Conservation (phyloP, 2,888 invertebrate species). For the Machimus rusticus region DNA sequence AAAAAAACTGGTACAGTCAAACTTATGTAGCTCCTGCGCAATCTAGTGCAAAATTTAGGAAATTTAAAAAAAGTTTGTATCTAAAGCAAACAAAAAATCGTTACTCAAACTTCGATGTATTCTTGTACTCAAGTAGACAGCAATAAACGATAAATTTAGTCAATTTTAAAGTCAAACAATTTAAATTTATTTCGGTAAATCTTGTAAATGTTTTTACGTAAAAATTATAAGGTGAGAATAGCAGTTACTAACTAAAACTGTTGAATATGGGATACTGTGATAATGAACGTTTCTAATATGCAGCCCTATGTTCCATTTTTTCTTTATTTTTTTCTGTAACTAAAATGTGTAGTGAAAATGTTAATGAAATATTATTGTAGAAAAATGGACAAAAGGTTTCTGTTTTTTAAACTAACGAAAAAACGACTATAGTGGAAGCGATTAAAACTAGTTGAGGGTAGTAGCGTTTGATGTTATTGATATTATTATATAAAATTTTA, state of each 20-base stretch:
- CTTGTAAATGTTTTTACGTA: not conserved
- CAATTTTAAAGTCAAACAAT: not conserved
- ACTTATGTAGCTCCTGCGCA: not conserved
- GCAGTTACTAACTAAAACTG: not conserved
- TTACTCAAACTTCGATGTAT: constrained; percentile 14
- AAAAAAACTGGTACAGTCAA: not conserved
- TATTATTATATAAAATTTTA: not conserved
- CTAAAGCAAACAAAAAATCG: not conserved
- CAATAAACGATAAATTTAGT: not conserved
- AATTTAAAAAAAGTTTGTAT: not conserved
- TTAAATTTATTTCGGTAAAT: not conserved
- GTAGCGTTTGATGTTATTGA: not conserved
- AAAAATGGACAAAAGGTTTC: not conserved
- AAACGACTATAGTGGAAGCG: not conserved
- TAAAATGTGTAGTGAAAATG: not conserved
- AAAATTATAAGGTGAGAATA: not conserved
- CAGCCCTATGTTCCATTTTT: not conserved
- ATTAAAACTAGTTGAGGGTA: not conserved
- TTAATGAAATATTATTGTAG: not conserved
- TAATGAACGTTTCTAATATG: not conserved
- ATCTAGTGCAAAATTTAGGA: not conserved
- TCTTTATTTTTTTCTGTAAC: not conserved
- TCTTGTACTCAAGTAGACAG: not conserved
- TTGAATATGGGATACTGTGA: not conserved
- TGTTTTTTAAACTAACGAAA: not conserved